These are phyloP conservation scores for Stichodactyla mertensii DNA, from an alignment of 64 coral and sea anemone genomes.

Conservation along the genomic window DNA sequence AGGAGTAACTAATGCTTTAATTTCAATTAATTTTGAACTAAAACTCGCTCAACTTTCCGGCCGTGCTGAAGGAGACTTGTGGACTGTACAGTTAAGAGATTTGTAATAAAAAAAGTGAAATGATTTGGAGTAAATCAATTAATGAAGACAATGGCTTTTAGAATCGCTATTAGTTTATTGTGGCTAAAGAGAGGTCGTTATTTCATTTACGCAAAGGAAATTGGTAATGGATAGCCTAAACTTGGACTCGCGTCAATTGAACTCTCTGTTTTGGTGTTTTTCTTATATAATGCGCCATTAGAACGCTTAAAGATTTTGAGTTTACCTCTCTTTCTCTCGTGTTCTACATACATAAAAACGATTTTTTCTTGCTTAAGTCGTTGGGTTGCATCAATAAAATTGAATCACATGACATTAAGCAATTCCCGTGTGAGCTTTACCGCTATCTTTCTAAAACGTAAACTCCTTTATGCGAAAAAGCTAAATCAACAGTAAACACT, in stretches of 20 bases:
- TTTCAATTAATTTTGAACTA: neutral
- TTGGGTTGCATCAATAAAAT: no score
- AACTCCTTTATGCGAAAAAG: no score
- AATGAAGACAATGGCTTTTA: neutral
- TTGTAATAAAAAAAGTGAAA: neutral
- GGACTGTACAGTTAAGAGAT: constrained; percentile 17
- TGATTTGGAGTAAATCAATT: constrained; percentile 2
- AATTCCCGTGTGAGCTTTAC: no score
- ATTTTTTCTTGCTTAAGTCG: no score
- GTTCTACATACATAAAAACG: neutral
- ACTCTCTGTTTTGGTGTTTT: neutral
- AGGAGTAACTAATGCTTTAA: neutral
- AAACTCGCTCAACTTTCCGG: neutral
- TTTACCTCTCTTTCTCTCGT: neutral
- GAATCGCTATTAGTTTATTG: constrained; percentile 1
- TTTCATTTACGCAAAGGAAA: constrained; percentile 22
- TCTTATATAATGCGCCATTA: neutral
- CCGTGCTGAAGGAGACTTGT: neutral
- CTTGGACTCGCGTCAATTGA: neutral
- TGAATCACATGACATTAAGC: no score
- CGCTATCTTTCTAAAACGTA: no score
- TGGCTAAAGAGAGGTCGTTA: neutral
- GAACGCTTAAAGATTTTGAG: neutral
- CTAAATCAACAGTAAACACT: no score
- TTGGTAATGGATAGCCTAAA: constrained; percentile 2